Conservation (phyloP, 2,888 invertebrate genomes). For the Mesoligia furuncula region DNA sequence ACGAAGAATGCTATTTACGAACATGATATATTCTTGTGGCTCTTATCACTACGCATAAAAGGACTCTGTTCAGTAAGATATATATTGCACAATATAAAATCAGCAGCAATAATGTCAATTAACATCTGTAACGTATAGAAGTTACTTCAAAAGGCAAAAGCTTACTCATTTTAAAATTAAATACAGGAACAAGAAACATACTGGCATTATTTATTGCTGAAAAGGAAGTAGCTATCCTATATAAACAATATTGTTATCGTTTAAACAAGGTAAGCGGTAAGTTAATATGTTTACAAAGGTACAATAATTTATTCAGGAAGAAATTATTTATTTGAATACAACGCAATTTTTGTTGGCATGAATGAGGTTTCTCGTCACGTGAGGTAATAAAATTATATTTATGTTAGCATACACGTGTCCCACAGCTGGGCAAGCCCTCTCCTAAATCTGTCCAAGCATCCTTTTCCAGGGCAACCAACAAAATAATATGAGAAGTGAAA, state of each 20-base stretch:
- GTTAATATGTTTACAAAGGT: slow-evolving; percentile 54
- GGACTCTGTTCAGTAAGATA: slow-evolving; percentile 1
- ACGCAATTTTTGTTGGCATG: slow-evolving; percentile 14
- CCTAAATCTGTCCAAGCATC: neutral
- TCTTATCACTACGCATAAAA: neutral
- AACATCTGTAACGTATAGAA: slow-evolving; percentile 2
- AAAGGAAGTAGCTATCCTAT: slow-evolving; percentile 44
- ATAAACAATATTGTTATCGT: slow-evolving; percentile 52
- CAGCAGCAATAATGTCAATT: slow-evolving; percentile 6
- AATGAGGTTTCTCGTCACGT: slow-evolving; percentile 11
- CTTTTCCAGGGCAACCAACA: neutral
- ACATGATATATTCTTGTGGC: neutral
- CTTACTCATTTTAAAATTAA: slow-evolving; percentile 31
- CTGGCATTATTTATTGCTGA: slow-evolving; percentile 46
- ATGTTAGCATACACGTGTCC: neutral
- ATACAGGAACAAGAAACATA: slow-evolving; percentile 42
- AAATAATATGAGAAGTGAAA: neutral
- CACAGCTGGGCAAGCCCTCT: neutral
- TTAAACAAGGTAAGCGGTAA: slow-evolving; percentile 50
- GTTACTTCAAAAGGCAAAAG: slow-evolving; percentile 11
- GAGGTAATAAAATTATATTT: slow-evolving; percentile 8
- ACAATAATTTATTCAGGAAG: slow-evolving; percentile 46
- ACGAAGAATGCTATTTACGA: neutral
- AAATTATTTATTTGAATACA: slow-evolving; percentile 44
- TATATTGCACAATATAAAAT: neutral